phyloP scores from a whole-genome alignment of 2,888 invertebrate genomes.

The Tetramorium bicarinatum region DNA sequence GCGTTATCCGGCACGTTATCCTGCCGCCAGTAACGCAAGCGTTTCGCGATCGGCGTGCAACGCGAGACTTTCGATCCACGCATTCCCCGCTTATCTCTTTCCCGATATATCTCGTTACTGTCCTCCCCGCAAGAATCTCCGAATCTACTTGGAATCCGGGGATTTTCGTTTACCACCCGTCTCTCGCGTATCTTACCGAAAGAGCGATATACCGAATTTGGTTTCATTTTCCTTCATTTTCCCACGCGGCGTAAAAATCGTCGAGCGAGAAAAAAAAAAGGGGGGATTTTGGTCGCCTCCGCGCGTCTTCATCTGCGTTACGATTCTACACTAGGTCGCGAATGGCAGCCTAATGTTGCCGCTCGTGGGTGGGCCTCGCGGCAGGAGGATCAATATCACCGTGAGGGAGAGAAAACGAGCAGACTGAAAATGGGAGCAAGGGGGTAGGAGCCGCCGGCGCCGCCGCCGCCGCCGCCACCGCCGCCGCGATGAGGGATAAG shows the following conservation, averaged over 20 bases:
- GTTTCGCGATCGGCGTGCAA: slow-evolving; percentile 14
- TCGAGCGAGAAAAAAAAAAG: neutral
- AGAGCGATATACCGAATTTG: neutral
- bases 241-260: neutral
- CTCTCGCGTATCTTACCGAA: neutral
- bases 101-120: neutral
- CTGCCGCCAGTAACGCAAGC: slow-evolving; percentile 3
- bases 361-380: slow-evolving; percentile 69
- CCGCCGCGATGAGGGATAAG: slow-evolving; percentile 73
- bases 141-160: neutral
- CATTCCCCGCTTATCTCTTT: neutral
- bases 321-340: slow-evolving; percentile 74
- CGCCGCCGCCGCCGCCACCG: slow-evolving; percentile 20
- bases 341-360: slow-evolving; percentile 70
- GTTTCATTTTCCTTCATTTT: neutral
- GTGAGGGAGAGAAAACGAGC: slow-evolving; percentile 79
- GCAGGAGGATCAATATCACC: slow-evolving; percentile 84
- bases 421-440: slow-evolving; percentile 78
- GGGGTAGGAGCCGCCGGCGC: slow-evolving; percentile 67
- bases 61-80: neutral
- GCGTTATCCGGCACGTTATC: slow-evolving; percentile 12
- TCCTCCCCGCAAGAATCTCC: neutral
- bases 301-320: slow-evolving; percentile 64
- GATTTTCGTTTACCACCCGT: neutral
- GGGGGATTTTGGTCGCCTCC: neutral